Evolutionary conservation across 2,797 vertebrate species (phyloP), one percentile per base, ranked within the genome.

Genomic region (Melanogrammus aeglefinus): DNA sequence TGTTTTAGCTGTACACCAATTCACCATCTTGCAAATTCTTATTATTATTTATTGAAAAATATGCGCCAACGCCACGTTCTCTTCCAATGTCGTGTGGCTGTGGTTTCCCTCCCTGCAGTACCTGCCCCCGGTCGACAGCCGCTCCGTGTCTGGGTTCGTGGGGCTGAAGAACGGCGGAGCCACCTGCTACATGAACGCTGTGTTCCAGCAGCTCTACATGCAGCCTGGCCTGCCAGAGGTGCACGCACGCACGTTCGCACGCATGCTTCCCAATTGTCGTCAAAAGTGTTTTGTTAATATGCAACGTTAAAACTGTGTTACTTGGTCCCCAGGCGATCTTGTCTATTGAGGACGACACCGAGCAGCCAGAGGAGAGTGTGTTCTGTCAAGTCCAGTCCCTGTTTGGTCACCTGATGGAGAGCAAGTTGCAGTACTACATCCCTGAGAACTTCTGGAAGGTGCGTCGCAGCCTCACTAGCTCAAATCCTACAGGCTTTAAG

Each of bases 361-460:
- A 99, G 86, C 98, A 98, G 90, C 97, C 98, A 18, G 98, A 99
- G 18, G 98, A 99, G 83, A 99, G 96, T 3, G 97, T 99, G n/a
- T 99, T 99, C 90, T 99, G 98, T 88, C 97, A 99, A 92, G 97
- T 99, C 1, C 98, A 99, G 77, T 99, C 97, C 84, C 93, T 99
- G 78, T 99, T 99, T 82, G 98, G 98, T 47, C 98, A 99, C 89
- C 90, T 99, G 90, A 99, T 99, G 98, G 98, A 99, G 92, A 99
- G 98, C 94, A 99, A 99, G 81, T 92, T 99, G 79, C 98, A 99
- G 76, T 99, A 99, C 92, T 99, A 99, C 0, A 90, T 99, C 38
- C 98, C 98, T 16, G 98, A 99, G 91, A 99, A 97, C 90, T 99
- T 99, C 80, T 99, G 98, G 98, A 99, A 99, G 98, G 98, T 99